phyloP scores from a whole-genome alignment of 2,113 vertebrate species.

The Saccopteryx bilineata region DNA sequence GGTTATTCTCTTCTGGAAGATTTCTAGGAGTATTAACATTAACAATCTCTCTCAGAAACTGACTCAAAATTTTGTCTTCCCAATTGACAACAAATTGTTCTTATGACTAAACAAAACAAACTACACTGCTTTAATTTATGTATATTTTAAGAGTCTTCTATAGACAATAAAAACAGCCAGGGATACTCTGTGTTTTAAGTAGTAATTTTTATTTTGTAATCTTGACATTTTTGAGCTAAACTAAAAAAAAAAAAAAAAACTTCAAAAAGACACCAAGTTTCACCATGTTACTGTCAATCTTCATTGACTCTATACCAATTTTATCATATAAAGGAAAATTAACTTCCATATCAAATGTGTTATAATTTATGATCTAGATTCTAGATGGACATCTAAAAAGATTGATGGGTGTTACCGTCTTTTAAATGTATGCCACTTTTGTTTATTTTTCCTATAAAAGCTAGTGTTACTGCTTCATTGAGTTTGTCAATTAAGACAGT shows the following conservation, averaged over 20 bases:
- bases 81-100: background rate
- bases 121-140: background rate
- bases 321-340: slow-evolving; percentile 35
- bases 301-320: background rate
- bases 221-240: slow-evolving; percentile 10
- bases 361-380: background rate
- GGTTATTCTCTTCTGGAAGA: background rate
- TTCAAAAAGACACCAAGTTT: background rate
- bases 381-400: background rate
- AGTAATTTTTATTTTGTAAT: background rate
- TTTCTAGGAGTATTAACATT: background rate
- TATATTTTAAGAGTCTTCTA: background rate
- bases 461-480: background rate
- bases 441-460: slow-evolving; percentile 26
- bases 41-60: background rate
- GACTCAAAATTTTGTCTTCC: background rate
- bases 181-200: background rate
- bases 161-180: background rate
- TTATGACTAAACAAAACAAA: slow-evolving; percentile 25
- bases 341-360: background rate
- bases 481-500: slow-evolving; percentile 14
- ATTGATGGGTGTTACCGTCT: background rate
- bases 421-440: slow-evolving; percentile 37
- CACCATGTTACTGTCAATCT: background rate
- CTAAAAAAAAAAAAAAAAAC: too few relatives aligned